Conservation (phyloP, 2,113 vertebrate genomes). For the Channa maculata region DNA sequence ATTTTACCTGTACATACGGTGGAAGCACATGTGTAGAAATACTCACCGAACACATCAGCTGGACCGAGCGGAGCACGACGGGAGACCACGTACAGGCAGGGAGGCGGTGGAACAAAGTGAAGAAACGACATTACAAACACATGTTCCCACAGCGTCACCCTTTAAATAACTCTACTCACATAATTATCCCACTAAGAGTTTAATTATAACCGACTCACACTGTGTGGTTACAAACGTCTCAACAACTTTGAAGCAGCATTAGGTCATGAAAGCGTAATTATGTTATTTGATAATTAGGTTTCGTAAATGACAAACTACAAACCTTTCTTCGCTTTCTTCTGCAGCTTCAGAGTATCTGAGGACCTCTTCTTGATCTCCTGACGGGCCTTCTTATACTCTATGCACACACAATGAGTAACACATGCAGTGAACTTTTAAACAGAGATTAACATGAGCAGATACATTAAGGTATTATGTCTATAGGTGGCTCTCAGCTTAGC, state of each 20-base stretch:
- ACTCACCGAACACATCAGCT: conserved; percentile 76
- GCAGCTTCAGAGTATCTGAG: conserved; percentile 92
- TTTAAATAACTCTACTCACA: not conserved
- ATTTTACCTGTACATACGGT: too few species aligned
- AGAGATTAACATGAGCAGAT: not conserved
- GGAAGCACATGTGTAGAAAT: not conserved
- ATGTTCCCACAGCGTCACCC: not conserved
- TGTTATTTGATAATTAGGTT: not conserved
- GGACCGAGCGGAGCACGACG: conserved; percentile 36
- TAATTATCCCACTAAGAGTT: not conserved
- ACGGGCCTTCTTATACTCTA: conserved; percentile 93
- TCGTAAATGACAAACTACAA: conserved; percentile 6
- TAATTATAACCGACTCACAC: not conserved
- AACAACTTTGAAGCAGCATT: not conserved
- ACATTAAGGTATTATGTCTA: not conserved
- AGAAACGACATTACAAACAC: not conserved
- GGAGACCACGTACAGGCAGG: conserved; percentile 5
- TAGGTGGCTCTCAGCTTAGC: too few species aligned
- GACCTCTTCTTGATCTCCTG: conserved; percentile 95
- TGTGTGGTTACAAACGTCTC: not conserved
- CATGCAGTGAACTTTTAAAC: not conserved
- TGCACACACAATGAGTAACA: not conserved
- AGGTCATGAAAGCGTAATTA: too few species aligned
- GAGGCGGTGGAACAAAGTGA: not conserved
- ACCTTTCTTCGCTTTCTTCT: conserved; percentile 97